Evolutionary conservation across 2,797 vertebrate genomes (phyloP).

Genomic region (Megaceryle alcyon): DNA sequence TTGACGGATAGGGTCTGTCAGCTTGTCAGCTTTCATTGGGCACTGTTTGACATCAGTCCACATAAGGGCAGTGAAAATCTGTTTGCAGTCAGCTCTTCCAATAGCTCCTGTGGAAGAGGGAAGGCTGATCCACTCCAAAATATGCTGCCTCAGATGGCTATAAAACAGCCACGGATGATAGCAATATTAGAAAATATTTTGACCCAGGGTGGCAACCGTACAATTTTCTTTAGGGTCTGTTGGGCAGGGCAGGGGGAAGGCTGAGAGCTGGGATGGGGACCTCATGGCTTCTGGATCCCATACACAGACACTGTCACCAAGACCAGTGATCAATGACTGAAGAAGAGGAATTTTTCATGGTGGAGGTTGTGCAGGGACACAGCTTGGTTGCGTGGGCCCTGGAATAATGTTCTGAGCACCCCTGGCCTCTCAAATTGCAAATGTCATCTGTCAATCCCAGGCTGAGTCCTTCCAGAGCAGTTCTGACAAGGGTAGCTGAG

Average conservation of each 20-base stretch:
- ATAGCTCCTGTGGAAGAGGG: constrained; percentile 64
- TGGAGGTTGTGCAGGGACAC: background rate
- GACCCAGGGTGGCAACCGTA: background rate
- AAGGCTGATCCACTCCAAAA: constrained; percentile 60
- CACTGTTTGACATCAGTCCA: constrained; percentile 74
- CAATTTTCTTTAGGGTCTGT: background rate
- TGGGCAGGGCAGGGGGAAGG: background rate
- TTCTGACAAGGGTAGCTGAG: constrained; percentile 28
- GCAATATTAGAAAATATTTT: background rate
- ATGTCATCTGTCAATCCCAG: constrained; percentile 51
- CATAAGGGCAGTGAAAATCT: constrained; percentile 75
- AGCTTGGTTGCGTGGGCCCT: background rate
- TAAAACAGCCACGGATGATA: constrained; percentile 15
- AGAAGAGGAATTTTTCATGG: background rate
- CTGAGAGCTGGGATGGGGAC: background rate
- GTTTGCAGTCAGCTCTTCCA: constrained; percentile 79
- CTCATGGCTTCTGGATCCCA: background rate
- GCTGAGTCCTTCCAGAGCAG: background rate
- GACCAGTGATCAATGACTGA: background rate
- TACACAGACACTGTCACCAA: background rate
- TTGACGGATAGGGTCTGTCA: constrained; percentile 76
- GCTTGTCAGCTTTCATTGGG: constrained; percentile 80
- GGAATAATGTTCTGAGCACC: constrained; percentile 3
- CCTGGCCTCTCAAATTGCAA: constrained; percentile 11
- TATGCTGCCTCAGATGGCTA: constrained; percentile 50